These are phyloP conservation scores for Choloepus hoffmanni DNA, from an alignment of 2,113 vertebrate species.

Conservation along the genomic window DNA sequence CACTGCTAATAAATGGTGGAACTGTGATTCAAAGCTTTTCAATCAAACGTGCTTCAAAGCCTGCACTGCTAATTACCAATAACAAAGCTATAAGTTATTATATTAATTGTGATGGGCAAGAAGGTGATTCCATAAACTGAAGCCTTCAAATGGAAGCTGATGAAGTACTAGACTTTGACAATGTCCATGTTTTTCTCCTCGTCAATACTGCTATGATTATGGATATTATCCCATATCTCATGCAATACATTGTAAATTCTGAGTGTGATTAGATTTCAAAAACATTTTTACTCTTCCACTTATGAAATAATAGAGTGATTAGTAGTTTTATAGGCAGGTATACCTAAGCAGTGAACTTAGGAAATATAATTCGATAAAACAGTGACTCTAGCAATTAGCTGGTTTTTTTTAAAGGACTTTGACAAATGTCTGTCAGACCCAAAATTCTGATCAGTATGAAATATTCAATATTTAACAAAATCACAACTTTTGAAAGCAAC, in stretches of 20 bases:
- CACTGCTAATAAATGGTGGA: neutral
- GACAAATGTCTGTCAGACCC: neutral
- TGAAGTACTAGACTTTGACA: slow-evolving; percentile 38
- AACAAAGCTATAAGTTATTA: neutral
- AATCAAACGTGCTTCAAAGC: neutral
- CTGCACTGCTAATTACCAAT: neutral
- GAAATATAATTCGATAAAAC: slow-evolving; percentile 55
- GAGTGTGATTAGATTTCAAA: slow-evolving; percentile 11
- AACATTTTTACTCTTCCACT: slow-evolving; percentile 47
- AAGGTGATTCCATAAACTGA: neutral
- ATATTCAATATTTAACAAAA: slow-evolving; percentile 44
- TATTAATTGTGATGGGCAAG: neutral
- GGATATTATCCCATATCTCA: neutral
- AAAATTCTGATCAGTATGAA: neutral
- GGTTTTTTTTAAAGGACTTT: neutral
- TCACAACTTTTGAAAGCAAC: slow-evolving; percentile 22
- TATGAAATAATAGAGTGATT: slow-evolving; percentile 57
- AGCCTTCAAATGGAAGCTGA: neutral
- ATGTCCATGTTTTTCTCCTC: neutral
- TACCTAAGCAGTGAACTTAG: slow-evolving; percentile 40
- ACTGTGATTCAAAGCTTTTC: neutral
- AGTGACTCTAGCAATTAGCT: slow-evolving; percentile 32
- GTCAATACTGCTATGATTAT: neutral
- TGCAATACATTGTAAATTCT: neutral
- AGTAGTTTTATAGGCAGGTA: slow-evolving; percentile 22